phyloP scores from a whole-genome alignment of 2,113 vertebrate species.

The Clarias gariepinus region DNA sequence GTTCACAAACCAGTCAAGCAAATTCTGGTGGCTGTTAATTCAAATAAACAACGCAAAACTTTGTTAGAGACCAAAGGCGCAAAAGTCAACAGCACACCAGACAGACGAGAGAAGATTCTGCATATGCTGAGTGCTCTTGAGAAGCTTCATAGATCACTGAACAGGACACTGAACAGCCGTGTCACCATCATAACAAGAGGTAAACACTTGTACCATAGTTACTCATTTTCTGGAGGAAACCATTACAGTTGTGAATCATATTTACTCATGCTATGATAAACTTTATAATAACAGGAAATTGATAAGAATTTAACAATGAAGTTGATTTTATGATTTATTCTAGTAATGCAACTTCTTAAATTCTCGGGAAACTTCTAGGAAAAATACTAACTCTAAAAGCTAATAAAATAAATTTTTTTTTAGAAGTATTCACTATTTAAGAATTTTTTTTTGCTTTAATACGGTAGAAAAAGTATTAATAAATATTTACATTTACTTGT shows the following conservation, averaged over 20 bases:
- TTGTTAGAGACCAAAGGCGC: background rate
- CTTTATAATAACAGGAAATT: background rate
- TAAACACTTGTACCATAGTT: constrained; percentile 22
- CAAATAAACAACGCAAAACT: background rate
- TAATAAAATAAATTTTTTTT: background rate
- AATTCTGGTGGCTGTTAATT: background rate
- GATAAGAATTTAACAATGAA: background rate
- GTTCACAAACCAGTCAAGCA: background rate
- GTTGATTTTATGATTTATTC: background rate
- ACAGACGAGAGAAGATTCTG: constrained; percentile 60
- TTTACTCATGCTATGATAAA: background rate
- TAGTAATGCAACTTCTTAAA: background rate
- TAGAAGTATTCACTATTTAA: background rate
- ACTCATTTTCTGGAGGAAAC: background rate
- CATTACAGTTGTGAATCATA: background rate
- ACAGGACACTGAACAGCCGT: constrained; percentile 62
- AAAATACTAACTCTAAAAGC: background rate
- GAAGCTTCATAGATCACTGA: constrained; percentile 61
- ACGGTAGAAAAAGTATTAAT: too few relatives aligned
- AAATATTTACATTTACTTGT: background rate
- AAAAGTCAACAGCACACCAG: background rate
- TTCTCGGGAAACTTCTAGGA: background rate
- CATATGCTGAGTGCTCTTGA: constrained; percentile 69
- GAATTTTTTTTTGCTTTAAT: too few relatives aligned
- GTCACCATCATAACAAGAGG: constrained; percentile 66